Evolutionary conservation across 2,888 invertebrate species (phyloP).

Genomic region (Nomada flava): DNA sequence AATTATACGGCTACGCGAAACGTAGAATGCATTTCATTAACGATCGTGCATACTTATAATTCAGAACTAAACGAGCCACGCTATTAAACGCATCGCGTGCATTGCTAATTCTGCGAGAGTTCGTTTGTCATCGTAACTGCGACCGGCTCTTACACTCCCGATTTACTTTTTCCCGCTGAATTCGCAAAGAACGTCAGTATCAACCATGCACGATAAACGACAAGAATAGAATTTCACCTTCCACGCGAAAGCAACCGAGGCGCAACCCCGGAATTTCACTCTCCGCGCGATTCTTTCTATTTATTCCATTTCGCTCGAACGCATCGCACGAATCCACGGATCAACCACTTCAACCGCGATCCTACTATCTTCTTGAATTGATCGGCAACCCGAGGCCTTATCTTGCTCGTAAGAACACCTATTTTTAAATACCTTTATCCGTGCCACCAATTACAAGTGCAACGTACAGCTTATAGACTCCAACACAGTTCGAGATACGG

Average conservation of each 20-base stretch:
- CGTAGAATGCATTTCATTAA: not conserved
- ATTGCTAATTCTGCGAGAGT: not conserved
- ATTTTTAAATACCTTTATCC: not conserved
- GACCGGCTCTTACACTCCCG: not conserved
- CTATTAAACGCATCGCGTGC: not conserved
- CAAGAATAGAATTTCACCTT: constrained; percentile 16
- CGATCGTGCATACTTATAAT: not conserved
- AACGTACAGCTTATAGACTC: not conserved
- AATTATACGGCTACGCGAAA: not conserved
- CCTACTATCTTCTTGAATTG: not conserved
- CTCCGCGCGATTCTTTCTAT: not conserved
- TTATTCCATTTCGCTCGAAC: constrained; percentile 6
- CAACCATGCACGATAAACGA: not conserved
- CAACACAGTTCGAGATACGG: not conserved
- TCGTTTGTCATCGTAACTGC: not conserved
- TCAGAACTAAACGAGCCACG: not conserved
- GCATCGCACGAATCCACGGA: not conserved
- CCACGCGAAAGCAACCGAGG: not conserved
- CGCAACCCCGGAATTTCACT: constrained; percentile 22
- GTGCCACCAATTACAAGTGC: not conserved
- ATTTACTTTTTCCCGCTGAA: too few relatives aligned
- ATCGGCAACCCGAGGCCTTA: not conserved
- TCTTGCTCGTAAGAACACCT: not conserved
- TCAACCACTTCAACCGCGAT: not conserved
- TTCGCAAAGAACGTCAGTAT: not conserved